A percentile compares a stretch with the other conserved stretches of the same genome.
These are phyloP conservation scores for Proisotoma minuta DNA, from an alignment of 2,888 invertebrate species.

Conservation along the genomic window DNA sequence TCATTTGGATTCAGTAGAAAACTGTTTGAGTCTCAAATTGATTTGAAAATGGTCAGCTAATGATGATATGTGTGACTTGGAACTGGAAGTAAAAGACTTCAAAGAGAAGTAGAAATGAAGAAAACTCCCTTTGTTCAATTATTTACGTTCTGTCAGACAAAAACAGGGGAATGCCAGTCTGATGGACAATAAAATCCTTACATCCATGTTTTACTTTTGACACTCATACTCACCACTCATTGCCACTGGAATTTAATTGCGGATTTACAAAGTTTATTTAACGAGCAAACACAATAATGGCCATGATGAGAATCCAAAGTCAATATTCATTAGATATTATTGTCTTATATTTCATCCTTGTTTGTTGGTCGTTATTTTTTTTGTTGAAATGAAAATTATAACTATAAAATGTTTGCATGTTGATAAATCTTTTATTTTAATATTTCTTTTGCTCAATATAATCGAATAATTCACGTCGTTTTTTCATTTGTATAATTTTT, in stretches of 20 bases:
- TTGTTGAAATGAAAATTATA: too few relatives aligned
- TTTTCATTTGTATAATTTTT: slow-evolving; percentile 6
- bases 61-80: slow-evolving; percentile 4
- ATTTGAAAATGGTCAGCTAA: slow-evolving; percentile 16
- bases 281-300: not conserved
- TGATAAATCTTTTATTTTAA: slow-evolving; percentile 7
- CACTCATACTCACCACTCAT: not conserved
- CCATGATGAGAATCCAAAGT: too few relatives aligned
- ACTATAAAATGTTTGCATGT: not conserved
- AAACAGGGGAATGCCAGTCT: slow-evolving; percentile 11
- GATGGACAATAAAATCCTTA: slow-evolving; percentile 9
- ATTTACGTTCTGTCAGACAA: slow-evolving; percentile 16
- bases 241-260: slow-evolving; percentile 6
- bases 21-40: not conserved
- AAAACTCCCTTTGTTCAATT: slow-evolving; percentile 15
- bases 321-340: not conserved
- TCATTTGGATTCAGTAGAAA: not conserved
- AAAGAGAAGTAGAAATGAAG: slow-evolving; percentile 18
- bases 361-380: too few relatives aligned
- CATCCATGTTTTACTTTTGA: slow-evolving; percentile 8
- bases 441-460: not conserved
- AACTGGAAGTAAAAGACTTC: slow-evolving; percentile 4
- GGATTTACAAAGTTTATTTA: not conserved
- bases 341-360: not conserved
- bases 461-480: not conserved